Base-by-base conservation (phyloP, 2,113 vertebrate genomes). In the Gyps fulvus region DNA sequence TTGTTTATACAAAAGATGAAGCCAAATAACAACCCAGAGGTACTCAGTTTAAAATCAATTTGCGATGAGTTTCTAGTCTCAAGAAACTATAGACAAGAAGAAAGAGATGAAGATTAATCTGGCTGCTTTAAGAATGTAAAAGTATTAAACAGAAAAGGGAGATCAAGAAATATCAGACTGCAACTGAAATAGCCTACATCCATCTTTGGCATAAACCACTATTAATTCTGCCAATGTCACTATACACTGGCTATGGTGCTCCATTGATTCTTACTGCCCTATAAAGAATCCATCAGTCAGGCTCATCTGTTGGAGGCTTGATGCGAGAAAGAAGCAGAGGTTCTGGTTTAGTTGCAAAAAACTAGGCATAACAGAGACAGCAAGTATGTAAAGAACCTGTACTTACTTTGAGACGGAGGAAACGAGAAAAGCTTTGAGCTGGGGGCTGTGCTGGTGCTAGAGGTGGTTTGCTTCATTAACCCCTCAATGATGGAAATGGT, bases 401-500 rank as follows among this genome's bases (percentile, higher is more conserved):
- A 59, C 21, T 83, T 67, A 27, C 50, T 71, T 61, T 72, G 38
- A 80, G 74, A 74, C 22, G 90, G 58, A 57, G 71, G 21, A 84
- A 95, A 89, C 3, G 11, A 87, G 32, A 66, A 79, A 89, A 85
- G 25, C 34, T 95, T 81, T 73, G 55, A 91, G 59, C 13, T 91
- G 42, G 27, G 27, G 23, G 38, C 42, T 42, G 25, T 45, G 50
- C 32, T 88, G 31, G 13, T 55, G 15, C 57, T 43, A 65, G 67
- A 87, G 72, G 79, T 94, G 54, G 67, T 83, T 90, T 93, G 88
- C 58, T 96, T 97, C 93, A 83, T 97, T 97, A 98, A 87, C 61
- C 38, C 90, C 83, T 83, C 94, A 72, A 8, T 94, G 90, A 96
- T 38, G 57, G 84, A 92, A 95, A 96, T 50, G 42, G 72, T 86